phyloP scores from a whole-genome alignment of 2,888 invertebrate species.

The Merodon equestris region DNA sequence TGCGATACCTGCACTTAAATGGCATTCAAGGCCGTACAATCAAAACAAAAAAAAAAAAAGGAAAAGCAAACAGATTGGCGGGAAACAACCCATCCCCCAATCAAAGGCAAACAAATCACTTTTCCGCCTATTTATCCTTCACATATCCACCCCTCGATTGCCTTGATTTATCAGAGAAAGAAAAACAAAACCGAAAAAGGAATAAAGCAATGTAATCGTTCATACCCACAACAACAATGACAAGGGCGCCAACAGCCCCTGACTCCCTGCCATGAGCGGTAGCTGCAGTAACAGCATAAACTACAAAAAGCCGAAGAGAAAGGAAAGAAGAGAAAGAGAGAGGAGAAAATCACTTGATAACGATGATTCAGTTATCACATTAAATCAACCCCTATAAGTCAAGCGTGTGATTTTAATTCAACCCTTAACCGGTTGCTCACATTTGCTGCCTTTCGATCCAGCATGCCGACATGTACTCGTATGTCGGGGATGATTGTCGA shows the following conservation, averaged over 20 bases:
- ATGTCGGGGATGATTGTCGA: slow-evolving; percentile 5
- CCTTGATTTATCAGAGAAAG: slow-evolving; percentile 4
- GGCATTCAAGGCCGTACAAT: no score
- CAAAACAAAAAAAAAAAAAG: no score
- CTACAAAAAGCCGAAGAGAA: no score
- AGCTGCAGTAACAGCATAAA: no score
- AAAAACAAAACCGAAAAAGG: not conserved
- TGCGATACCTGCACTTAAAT: no score
- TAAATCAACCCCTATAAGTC: slow-evolving; percentile 68
- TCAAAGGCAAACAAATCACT: no score
- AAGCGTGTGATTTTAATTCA: slow-evolving; percentile 69
- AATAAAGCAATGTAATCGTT: slow-evolving; percentile 40
- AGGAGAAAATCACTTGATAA: slow-evolving; percentile 65
- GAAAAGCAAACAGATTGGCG: no score
- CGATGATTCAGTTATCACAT: slow-evolving; percentile 68
- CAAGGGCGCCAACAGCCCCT: no score
- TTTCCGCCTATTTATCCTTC: no score
- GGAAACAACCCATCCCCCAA: no score
- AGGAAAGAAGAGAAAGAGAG: slow-evolving; percentile 17
- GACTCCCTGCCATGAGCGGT: no score
- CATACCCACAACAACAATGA: slow-evolving; percentile 28
- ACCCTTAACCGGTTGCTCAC: slow-evolving; percentile 69
- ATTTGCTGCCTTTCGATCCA: slow-evolving; percentile 55
- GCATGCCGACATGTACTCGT: not conserved
- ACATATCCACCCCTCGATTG: slow-evolving; percentile 3